A percentile compares a stretch with the other conserved stretches of the same genome.
phyloP scores from a whole-genome alignment of 2,797 vertebrate genomes.

The Pipistrellus pipistrellus region DNA sequence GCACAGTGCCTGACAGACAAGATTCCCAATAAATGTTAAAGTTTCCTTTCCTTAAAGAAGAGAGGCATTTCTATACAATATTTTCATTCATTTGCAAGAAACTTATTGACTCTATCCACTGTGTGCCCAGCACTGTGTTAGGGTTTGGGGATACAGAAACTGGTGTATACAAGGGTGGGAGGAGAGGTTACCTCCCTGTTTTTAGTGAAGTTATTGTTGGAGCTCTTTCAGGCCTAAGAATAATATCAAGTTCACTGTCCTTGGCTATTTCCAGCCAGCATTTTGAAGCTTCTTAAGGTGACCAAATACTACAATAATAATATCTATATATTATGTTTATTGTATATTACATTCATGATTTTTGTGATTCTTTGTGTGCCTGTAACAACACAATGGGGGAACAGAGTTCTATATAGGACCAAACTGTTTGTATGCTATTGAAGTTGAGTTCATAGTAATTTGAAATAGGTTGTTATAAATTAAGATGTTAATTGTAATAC shows the following conservation, averaged over 20 bases:
- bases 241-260: not conserved
- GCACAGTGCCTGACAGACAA: not conserved
- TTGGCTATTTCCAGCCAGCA: slow-evolving; percentile 10
- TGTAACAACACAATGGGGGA: not conserved
- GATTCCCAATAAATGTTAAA: slow-evolving; percentile 1
- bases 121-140: not conserved
- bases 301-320: slow-evolving; percentile 8
- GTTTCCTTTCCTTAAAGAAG: slow-evolving; percentile 8
- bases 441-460: slow-evolving; percentile 14
- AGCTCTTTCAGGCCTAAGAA: slow-evolving; percentile 41
- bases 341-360: slow-evolving; percentile 23
- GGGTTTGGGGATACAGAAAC: slow-evolving; percentile 2
- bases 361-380: slow-evolving; percentile 30
- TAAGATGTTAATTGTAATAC: slow-evolving; percentile 21
- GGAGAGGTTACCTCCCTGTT: not conserved
- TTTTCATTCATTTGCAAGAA: slow-evolving; percentile 41
- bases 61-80: slow-evolving; percentile 30
- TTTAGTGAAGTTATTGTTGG: not conserved
- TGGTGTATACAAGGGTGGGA: not conserved
- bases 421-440: not conserved
- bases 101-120: slow-evolving; percentile 6
- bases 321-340: slow-evolving; percentile 22
- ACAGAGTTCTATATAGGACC: not conserved
- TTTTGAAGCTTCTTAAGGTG: slow-evolving; percentile 44
- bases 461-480: slow-evolving; percentile 35